phyloP scores from a whole-genome alignment of 2,888 invertebrate genomes.

The Platynereis dumerilii region DNA sequence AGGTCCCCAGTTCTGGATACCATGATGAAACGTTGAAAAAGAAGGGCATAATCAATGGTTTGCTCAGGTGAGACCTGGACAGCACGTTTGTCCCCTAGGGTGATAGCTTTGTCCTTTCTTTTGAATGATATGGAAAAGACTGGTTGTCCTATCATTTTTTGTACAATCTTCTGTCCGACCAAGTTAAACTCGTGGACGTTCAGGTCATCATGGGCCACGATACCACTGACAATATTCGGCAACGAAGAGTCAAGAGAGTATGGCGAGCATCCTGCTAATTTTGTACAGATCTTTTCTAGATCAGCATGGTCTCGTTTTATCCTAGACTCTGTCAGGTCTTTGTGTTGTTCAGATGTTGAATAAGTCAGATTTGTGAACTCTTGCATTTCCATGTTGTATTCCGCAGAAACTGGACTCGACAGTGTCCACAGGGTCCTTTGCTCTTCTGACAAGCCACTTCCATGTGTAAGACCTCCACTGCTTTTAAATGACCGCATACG shows the following conservation, averaged over 20 bases:
- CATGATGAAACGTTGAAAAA: slow-evolving; percentile 21
- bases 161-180: slow-evolving; percentile 27
- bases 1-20: slow-evolving; percentile 13
- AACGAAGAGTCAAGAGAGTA: slow-evolving; percentile 22
- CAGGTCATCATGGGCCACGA: slow-evolving; percentile 24
- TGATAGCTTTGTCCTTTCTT: slow-evolving; percentile 24
- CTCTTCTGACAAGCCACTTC: too few relatives aligned
- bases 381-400: slow-evolving; percentile 23
- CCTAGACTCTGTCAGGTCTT: slow-evolving; percentile 21
- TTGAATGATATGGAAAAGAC: slow-evolving; percentile 28
- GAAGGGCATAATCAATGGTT: slow-evolving; percentile 12
- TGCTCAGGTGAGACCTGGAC: slow-evolving; percentile 22
- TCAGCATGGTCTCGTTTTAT: slow-evolving; percentile 26
- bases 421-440: too few relatives aligned
- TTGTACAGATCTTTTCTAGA: slow-evolving; percentile 22
- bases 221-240: slow-evolving; percentile 25
- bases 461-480: too few relatives aligned
- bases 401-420: too few relatives aligned
- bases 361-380: slow-evolving; percentile 20
- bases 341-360: slow-evolving; percentile 23
- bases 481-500: too few relatives aligned
- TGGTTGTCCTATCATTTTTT: slow-evolving; percentile 31
- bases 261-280: too few relatives aligned
- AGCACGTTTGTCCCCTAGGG: slow-evolving; percentile 12
- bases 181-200: slow-evolving; percentile 21